Evolutionary conservation across 1,140 invertebrate genomes (phyloP), one percentile per base, ranked within the genome.

Genomic region (Anastatus disparis): DNA sequence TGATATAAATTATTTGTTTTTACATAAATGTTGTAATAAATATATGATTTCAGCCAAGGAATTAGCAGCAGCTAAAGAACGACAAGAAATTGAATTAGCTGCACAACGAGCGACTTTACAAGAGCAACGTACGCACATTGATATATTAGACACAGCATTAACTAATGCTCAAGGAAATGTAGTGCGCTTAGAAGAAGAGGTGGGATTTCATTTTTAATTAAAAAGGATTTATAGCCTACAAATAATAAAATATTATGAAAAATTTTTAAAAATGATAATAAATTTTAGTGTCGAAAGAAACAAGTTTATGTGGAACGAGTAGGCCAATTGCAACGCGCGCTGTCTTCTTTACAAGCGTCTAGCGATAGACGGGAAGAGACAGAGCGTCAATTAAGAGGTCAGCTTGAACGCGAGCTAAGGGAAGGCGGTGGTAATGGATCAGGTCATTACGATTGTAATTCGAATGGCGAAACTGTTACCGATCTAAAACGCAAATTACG

Each of bases 71-170:
- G 91, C 92, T 17, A 96, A 95, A 84, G 95, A 97, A 83, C 85
- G 94, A 56, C 94, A 97, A 82, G 94, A 97, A 86, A 94, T 96
- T 50, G 95, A 98, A 86, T 87, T 97, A 71, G 90, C 93, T 27
- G 94, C 95, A 0, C 95, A 97, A 82, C 87, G 93, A 77, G 93
- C 93, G 22, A 97, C 95, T 20, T 83, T 97, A 46, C 93, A 96
- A 79, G 95, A 97, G 81, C 95, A 97, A 83, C 88, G 94, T 70
- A 95, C 93, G 17, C 95, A 97, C 84, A 97, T 97, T 79, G 95
- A 96, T 77, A 96, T 97, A 75, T 87, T 97, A 31, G 96, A 97
- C 79, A 95, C 92, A 26, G 95, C 95, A 46, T 86, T 97, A 27
- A 95, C 93, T 20, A 96, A 95, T 85, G 95, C 95, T 17, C 95